Conservation (phyloP, 1,140 invertebrate species). For the Drosophila sp. region DNA sequence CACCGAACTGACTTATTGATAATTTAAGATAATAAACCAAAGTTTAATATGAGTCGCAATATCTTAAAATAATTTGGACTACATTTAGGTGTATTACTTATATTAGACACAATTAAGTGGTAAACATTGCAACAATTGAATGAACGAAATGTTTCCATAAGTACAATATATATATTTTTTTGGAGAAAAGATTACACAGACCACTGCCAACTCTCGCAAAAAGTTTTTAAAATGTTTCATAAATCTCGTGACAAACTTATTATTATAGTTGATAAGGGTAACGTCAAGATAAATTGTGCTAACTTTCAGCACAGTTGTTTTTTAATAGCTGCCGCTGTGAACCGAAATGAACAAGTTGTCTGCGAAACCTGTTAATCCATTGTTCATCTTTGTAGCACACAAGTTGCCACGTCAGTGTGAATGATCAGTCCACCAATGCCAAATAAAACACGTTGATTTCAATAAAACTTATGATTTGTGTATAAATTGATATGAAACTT, state of each 20-base stretch:
- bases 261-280: constrained; percentile 30
- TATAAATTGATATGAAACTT: background rate
- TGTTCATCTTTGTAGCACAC: constrained; percentile 7
- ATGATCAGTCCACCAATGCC: background rate
- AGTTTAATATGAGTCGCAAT: no score
- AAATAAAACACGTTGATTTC: constrained; percentile 6
- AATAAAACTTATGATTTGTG: background rate
- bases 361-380: constrained; percentile 57
- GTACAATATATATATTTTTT: background rate
- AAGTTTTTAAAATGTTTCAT: constrained; percentile 13
- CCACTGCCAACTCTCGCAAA: background rate
- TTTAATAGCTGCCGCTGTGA: constrained; percentile 24
- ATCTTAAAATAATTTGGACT: no score
- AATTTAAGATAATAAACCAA: no score
- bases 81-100: background rate
- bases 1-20: no score
- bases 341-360: constrained; percentile 48
- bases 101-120: background rate
- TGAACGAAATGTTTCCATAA: no score
- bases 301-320: constrained; percentile 58
- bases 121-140: background rate
- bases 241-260: constrained; percentile 40
- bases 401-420: constrained; percentile 2
- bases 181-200: constrained; percentile 6
- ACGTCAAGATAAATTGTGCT: constrained; percentile 50